Evolutionary conservation across 2,113 vertebrate species (phyloP), one percentile per base, ranked within the genome.

Genomic region (Tachycineta bicolor): DNA sequence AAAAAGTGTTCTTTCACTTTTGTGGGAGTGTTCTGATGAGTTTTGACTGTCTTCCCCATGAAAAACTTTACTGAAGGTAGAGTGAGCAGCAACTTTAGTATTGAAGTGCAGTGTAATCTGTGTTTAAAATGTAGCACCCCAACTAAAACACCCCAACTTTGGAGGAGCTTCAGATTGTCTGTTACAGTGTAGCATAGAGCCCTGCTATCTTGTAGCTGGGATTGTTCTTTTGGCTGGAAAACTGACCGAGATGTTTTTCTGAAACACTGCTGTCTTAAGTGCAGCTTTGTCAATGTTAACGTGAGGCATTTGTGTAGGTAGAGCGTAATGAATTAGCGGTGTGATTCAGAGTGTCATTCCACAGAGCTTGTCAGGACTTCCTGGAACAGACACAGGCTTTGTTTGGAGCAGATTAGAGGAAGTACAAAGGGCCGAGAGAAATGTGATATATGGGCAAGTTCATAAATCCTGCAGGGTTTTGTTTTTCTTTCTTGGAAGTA

Each of bases 341-440:
- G 47, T 89, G 88, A 93, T 91, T 95, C 94, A 83, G 88, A 94
- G 69, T 58, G 60, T 88, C 60, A 24, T 62, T 90, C 87, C 58
- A 49, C 79, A 93, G 59, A 91, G 90, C 89, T 96, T 60, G 87
- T 96, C 84, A 83, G 74, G 88, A 76, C 93, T 95, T 96, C 93
- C 96, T 94, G 94, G 85, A 92, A 62, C 75, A 83, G 83, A 80
- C 56, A 46, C 14, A 20, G 25, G 31, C 84, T 79, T 89, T 96
- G 92, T 93, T 89, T 88, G 52, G 84, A 80, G 34, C 90, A 70
- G 79, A 82, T 94, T 87, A 84, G 82, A 88, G 90, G 87, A 96
- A 94, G 65, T 81, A 79, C 55, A 89, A 46, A 91, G 71, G 53
- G 78, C 68, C 23, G 81, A 91, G 80, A 94, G 90, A 78, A 46